Percentiles rank a stretch among this genome's conserved stretches.
Evolutionary conservation across 1,140 invertebrate genomes (phyloP).

Genomic region (Drosophila takahashii): DNA sequence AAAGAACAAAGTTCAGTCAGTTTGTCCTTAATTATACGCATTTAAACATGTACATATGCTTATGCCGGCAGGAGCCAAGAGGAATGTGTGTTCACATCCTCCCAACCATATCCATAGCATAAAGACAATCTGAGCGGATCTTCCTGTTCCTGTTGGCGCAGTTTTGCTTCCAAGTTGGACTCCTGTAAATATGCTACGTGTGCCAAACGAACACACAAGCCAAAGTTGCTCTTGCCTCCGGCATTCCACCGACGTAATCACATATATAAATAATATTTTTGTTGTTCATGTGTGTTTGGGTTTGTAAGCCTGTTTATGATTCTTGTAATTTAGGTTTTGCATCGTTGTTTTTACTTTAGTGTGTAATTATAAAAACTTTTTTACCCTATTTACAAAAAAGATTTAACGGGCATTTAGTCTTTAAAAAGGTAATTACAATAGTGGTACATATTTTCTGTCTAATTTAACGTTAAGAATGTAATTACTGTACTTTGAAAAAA

Average conservation of each 20-base stretch:
- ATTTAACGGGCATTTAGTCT: background rate
- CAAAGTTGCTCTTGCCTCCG: constrained; percentile 67
- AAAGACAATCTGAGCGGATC: constrained; percentile 64
- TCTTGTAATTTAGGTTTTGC: constrained; percentile 58
- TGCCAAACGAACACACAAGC: constrained; percentile 35
- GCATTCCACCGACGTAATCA: constrained; percentile 58
- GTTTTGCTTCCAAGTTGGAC: constrained; percentile 64
- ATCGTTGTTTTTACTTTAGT: constrained; percentile 44
- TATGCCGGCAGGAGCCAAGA: constrained; percentile 9
- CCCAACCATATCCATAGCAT: constrained; percentile 20
- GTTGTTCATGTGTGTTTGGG: constrained; percentile 24
- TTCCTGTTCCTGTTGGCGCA: constrained; percentile 61
- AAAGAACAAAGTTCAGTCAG: background rate
- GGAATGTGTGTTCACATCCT: constrained; percentile 28
- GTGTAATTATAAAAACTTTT: constrained; percentile 60
- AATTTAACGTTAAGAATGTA: background rate
- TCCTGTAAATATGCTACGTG: constrained; percentile 71
- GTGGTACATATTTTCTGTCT: background rate
- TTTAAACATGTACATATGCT: constrained; percentile 13
- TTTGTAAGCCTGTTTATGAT: constrained; percentile 30
- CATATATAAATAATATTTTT: constrained; percentile 72
- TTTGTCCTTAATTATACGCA: constrained; percentile 58
- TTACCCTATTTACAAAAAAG: constrained; percentile 6
- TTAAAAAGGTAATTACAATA: background rate
- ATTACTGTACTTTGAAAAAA: background rate